Evolutionary conservation across 1,140 invertebrate genomes (phyloP), one percentile per base, ranked within the genome.

Genomic region (Calycopis cecrops): DNA sequence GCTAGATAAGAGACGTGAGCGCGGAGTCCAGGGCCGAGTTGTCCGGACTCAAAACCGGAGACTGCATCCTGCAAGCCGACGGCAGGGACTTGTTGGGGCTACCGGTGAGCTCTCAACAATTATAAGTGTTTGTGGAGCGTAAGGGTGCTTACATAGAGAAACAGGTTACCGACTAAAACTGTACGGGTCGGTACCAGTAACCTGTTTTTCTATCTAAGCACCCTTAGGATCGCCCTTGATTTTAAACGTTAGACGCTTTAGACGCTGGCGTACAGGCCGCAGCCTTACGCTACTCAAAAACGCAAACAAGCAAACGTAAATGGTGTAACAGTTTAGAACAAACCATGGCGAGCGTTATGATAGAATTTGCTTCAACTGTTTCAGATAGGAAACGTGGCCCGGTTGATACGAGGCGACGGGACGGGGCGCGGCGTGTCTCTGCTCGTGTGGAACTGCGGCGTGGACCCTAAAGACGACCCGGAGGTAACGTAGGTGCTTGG

Each of bases 51-150:
- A 79, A 76, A 52, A 69, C 88, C 9, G 92, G 92, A 0, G 92
- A 93, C 68, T 93, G 92, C 67, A 61, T 93, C n/a, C 64, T 93
- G 7, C 89, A 90, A 65, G 88, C 92, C 28, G 90, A 92, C 57
- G 90, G 90, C 1, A 88, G 88, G 17, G 91, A 92, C 62, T 65
- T 93, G 17, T 66, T 86, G 4, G 83, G 83, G 0, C 38, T 84
- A 35, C 72, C 80, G 61, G 81, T 82, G 59, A 68, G 40, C 62
- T n/a, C 9, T 16, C 35, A n/a, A 4, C 9, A 37, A 1, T 37
- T 37, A 37, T 37, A 4, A 9, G 2, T 37, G 1, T 28, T 28
- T 28, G 21, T 6, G 6, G 6, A 28, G 21, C 21, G 21, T n/a
- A n/a, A n/a, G n/a, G n/a, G n/a, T n/a, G n/a, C n/a, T n/a, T n/a